A percentile compares a stretch with the other conserved stretches of the same genome.
phyloP scores from a whole-genome alignment of 2,888 invertebrate genomes.

The Dromius quadrimaculatus region DNA sequence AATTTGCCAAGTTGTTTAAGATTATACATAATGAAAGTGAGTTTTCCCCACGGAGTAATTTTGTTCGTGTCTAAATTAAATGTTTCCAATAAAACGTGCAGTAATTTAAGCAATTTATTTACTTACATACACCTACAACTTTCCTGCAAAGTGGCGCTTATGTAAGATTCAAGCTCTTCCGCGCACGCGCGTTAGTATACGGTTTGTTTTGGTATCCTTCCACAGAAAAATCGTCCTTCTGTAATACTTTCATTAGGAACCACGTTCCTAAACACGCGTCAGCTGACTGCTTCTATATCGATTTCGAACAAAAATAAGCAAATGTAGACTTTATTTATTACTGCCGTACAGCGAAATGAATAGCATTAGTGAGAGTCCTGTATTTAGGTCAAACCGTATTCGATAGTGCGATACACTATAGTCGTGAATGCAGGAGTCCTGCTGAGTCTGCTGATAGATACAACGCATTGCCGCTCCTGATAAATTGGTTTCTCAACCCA shows the following conservation, averaged over 20 bases:
- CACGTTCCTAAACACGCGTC: conserved; percentile 3
- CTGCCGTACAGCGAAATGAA: conserved; percentile 23
- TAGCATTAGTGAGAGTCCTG: conserved; percentile 19
- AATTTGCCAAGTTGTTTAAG: too few relatives aligned
- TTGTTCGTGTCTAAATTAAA: conserved; percentile 7
- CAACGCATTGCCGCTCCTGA: neutral
- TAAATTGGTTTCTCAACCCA: conserved; percentile 16
- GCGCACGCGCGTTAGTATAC: conserved; percentile 41
- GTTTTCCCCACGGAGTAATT: conserved; percentile 2
- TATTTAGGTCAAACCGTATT: conserved; percentile 44
- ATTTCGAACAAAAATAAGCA: conserved; percentile 27
- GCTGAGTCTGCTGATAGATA: neutral
- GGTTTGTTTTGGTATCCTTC: conserved; percentile 53
- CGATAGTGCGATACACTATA: conserved; percentile 25
- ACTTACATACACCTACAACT: conserved; percentile 28
- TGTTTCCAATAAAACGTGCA: neutral
- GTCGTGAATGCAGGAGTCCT: conserved; percentile 25
- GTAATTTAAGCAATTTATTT: conserved; percentile 28
- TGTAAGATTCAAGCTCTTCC: conserved; percentile 38
- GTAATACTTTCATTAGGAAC: conserved; percentile 2
- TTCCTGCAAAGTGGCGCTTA: conserved; percentile 19
- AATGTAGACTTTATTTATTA: conserved; percentile 16
- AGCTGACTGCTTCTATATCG: conserved; percentile 45
- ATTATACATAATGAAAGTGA: conserved; percentile 20
- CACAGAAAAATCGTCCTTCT: conserved; percentile 43